Percentiles rank a stretch among this genome's conserved stretches.
Conservation (phyloP, 2,113 vertebrate genomes). For the Procavia capensis region DNA sequence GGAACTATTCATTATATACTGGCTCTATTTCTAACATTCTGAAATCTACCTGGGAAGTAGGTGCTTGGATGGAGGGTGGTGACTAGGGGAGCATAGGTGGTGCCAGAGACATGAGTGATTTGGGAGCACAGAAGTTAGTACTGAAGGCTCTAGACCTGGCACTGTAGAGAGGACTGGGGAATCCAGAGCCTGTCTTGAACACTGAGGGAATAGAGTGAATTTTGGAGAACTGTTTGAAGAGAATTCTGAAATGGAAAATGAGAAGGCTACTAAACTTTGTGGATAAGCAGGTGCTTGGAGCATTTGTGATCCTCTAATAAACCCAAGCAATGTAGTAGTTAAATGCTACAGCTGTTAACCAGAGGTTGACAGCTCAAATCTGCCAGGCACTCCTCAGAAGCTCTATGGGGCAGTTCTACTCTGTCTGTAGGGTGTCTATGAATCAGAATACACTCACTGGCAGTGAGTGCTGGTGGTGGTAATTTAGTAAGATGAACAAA, state of each 20-base stretch:
- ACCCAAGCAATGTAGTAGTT: no score
- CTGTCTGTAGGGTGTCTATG: no score
- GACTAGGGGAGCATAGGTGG: background rate
- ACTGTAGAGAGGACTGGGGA: background rate
- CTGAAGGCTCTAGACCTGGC: background rate
- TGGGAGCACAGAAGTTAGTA: background rate
- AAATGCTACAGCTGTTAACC: no score
- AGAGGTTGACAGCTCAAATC: no score
- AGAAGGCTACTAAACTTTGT: background rate
- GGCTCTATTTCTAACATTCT: background rate
- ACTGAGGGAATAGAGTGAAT: background rate
- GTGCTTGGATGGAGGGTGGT: background rate
- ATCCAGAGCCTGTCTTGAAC: background rate
- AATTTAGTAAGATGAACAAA: background rate
- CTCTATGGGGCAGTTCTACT: no score
- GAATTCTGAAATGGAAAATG: conserved; percentile 1
- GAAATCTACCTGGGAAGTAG: background rate
- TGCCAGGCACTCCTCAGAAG: no score
- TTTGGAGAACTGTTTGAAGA: background rate
- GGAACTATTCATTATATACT: background rate
- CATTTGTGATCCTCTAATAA: background rate
- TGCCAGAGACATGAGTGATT: background rate
- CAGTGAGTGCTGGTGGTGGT: no score
- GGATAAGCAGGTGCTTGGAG: background rate
- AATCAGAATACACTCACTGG: no score